phyloP scores from a whole-genome alignment of 2,113 vertebrate genomes.

The Neogobius melanostomus region DNA sequence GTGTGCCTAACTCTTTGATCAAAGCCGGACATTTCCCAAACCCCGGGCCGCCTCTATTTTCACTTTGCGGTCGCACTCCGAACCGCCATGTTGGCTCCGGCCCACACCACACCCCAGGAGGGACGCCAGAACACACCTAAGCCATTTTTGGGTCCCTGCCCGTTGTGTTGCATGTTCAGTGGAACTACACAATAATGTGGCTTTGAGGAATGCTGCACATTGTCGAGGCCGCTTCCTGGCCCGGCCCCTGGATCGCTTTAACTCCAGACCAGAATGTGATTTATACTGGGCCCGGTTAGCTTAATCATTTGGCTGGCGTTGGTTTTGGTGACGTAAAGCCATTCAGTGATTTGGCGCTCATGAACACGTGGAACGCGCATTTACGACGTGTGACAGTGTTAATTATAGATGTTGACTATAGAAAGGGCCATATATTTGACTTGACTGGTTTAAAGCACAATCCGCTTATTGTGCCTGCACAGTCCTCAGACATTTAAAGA shows the following conservation, averaged over 20 bases:
- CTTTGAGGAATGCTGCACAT: constrained; percentile 60
- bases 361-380: constrained; percentile 41
- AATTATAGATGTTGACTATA: constrained; percentile 32
- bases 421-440: constrained; percentile 2
- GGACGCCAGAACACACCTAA: constrained; percentile 66
- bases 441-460: constrained; percentile 21
- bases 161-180: constrained; percentile 47
- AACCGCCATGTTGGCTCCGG: constrained; percentile 65
- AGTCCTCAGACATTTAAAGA: constrained; percentile 13
- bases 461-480: constrained; percentile 16
- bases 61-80: constrained; percentile 56
- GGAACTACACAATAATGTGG: constrained; percentile 59
- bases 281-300: constrained; percentile 38
- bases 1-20: constrained; percentile 60
- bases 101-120: constrained; percentile 67
- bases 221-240: constrained; percentile 45
- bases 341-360: constrained; percentile 39
- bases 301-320: constrained; percentile 47
- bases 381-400: constrained; percentile 50
- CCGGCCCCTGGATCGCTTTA: constrained; percentile 47
- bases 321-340: constrained; percentile 28
- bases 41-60: constrained; percentile 59
- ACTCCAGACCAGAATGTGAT: constrained; percentile 57
- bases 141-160: constrained; percentile 63
- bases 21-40: constrained; percentile 43